These are phyloP conservation scores for Prenolepis imparis DNA, from an alignment of 2,888 invertebrate genomes.

Conservation along the genomic window DNA sequence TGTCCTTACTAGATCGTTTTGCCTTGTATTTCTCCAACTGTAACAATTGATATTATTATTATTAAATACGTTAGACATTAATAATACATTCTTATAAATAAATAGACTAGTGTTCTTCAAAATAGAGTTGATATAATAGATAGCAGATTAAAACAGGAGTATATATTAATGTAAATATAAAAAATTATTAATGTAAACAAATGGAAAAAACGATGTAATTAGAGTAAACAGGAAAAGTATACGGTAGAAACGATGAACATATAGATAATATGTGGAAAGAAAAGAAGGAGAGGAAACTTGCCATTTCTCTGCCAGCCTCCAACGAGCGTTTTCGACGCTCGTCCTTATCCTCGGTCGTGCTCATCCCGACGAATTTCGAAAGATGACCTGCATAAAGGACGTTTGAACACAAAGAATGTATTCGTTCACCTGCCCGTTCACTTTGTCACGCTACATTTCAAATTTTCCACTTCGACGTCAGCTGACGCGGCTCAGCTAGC, in stretches of 20 bases:
- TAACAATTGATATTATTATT: constrained; percentile 35
- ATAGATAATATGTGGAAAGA: not conserved
- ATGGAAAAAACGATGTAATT: not conserved
- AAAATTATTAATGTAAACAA: constrained; percentile 2
- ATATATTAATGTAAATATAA: not conserved
- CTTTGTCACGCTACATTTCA: constrained; percentile 62
- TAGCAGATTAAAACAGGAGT: not conserved
- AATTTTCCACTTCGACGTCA: not conserved
- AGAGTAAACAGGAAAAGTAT: not conserved
- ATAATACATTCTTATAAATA: not conserved
- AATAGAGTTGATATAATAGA: not conserved
- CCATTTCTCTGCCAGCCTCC: constrained; percentile 82
- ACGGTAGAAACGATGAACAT: not conserved
- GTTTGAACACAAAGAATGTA: constrained; percentile 29
- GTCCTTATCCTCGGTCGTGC: constrained; percentile 78
- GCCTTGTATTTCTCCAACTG: constrained; percentile 81
- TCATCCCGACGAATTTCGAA: constrained; percentile 63
- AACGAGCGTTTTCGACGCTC: constrained; percentile 79
- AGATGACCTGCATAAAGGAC: constrained; percentile 6
- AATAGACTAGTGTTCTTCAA: not conserved
- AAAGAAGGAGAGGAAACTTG: constrained; percentile 54
- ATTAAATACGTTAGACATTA: not conserved
- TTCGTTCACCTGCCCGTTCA: constrained; percentile 21
- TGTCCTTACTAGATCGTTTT: constrained; percentile 68
- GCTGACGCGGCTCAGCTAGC: not conserved